A percentile compares a stretch with the other conserved stretches of the same genome.
Evolutionary conservation across 2,888 invertebrate genomes (phyloP).

Genomic region (Synergus itoensis): DNA sequence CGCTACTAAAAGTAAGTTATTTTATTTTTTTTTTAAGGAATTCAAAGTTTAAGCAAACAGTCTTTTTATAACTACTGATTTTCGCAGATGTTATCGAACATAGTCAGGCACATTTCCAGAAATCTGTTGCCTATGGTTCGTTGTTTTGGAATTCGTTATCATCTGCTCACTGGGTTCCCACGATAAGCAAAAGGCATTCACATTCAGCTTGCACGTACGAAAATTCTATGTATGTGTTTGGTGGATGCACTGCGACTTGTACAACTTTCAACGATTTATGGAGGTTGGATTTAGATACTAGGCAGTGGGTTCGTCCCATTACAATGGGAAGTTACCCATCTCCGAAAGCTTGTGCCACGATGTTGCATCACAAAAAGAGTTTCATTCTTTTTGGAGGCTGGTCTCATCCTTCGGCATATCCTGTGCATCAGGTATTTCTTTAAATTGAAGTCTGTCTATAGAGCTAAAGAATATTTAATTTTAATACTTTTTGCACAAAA

Average conservation of each 20-base stretch:
- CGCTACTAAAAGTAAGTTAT: constrained; percentile 88
- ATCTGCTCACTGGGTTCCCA: constrained; percentile 81
- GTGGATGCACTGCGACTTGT: constrained; percentile 95
- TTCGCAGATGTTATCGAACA: constrained; percentile 88
- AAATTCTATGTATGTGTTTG: constrained; percentile 96
- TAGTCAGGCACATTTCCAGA: constrained; percentile 86
- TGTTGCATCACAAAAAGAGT: constrained; percentile 91
- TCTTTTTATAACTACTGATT: background rate
- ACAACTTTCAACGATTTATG: constrained; percentile 98
- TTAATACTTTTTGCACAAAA: no score
- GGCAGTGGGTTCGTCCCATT: constrained; percentile 91
- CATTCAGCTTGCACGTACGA: constrained; percentile 92
- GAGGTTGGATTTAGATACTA: constrained; percentile 92
- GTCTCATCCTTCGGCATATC: constrained; percentile 94
- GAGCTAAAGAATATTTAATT: no score
- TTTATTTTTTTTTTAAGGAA: background rate
- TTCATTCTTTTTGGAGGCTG: constrained; percentile 96
- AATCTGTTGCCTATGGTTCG: constrained; percentile 87
- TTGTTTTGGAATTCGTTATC: constrained; percentile 86
- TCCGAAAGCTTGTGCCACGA: constrained; percentile 96
- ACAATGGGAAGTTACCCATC: constrained; percentile 95
- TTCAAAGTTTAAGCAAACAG: no score
- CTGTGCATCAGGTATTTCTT: constrained; percentile 88
- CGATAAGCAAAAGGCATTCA: constrained; percentile 94
- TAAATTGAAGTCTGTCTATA: no score